Evolutionary conservation across 2,797 vertebrate species (phyloP), one percentile per base, ranked within the genome.

Genomic region (Decapterus maruadsi): DNA sequence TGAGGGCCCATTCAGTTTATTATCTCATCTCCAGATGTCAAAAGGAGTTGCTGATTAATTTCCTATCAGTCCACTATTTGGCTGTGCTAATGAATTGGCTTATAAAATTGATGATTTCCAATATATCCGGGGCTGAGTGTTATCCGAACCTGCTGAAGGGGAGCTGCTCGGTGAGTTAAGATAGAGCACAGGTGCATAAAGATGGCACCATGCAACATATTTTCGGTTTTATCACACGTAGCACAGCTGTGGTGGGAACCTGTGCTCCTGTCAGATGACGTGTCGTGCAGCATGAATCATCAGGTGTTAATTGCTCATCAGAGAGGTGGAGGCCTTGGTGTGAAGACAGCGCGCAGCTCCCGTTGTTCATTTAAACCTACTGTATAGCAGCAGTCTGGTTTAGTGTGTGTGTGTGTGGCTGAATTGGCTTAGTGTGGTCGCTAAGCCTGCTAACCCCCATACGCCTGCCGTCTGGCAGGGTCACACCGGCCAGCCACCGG

Each of bases 401-500:
- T 46, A 16, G 31, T 38, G 66, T 69, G 60, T 61, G 76, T 26
- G 26, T 26, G 26, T 26, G 26, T 26, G 26, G 26, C 26, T 26
- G 26, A 26, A 26, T 26, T 77, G 77, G 84, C 77, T 87, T 84
- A 82, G 22, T 17, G 87, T 82, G 78, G 78, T 80, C 71, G 82
- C 8, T 86, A 84, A 86, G 76, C 79, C 77, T 50, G 67, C 60
- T 64, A 43, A 64, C 87, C 65, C 57, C 61, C 72, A 13, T 3
- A 58, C 77, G 68, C 81, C 83, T 70, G 58, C 71, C 69, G 65
- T 75, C 81, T 70, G 68, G 43, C 22, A 8, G 61, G n/a, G 31
- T 63, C 9, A 2, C 12, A 38, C 2, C 26, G 6, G 13, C 2
- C 26, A 8, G 13, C 14, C 65, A 51, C 55, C 14, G n/a, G 16